phyloP scores from a whole-genome alignment of 2,113 vertebrate species.

The Lucifuga dentata region DNA sequence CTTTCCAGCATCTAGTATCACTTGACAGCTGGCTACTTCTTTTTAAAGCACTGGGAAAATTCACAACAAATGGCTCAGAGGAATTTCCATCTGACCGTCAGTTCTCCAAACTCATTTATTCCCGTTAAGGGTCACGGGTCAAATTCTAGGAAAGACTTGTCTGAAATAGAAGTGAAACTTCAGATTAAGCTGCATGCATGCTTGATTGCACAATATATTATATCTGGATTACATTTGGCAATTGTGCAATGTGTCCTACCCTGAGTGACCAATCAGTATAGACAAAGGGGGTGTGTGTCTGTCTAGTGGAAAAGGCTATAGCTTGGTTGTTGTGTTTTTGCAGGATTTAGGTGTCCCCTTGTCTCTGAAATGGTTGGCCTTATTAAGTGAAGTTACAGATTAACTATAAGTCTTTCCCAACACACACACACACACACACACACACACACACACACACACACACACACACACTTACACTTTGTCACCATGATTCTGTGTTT shows the following conservation, averaged over 20 bases:
- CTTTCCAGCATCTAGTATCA: conserved; percentile 9
- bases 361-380: conserved; percentile 16
- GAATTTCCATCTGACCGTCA: not conserved
- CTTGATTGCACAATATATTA: not conserved
- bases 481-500: not conserved
- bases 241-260: conserved; percentile 7
- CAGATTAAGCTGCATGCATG: not conserved
- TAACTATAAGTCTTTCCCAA: conserved; percentile 30
- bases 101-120: not conserved
- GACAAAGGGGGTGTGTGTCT: conserved; percentile 4
- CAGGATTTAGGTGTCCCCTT: conserved; percentile 13
- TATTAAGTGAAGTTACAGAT: conserved; percentile 63
- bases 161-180: not conserved
- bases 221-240: not conserved
- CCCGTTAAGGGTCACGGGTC: not conserved
- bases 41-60: not conserved
- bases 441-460: conserved; percentile 6
- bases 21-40: conserved; percentile 4
- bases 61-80: not conserved
- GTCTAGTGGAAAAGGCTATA: not conserved
- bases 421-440: not conserved
- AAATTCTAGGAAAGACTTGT: not conserved
- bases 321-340: conserved; percentile 2
- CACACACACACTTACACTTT: not conserved
- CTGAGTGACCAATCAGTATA: not conserved